Evolutionary conservation across 2,888 invertebrate species (phyloP).

Genomic region (Polydrusus cervinus): DNA sequence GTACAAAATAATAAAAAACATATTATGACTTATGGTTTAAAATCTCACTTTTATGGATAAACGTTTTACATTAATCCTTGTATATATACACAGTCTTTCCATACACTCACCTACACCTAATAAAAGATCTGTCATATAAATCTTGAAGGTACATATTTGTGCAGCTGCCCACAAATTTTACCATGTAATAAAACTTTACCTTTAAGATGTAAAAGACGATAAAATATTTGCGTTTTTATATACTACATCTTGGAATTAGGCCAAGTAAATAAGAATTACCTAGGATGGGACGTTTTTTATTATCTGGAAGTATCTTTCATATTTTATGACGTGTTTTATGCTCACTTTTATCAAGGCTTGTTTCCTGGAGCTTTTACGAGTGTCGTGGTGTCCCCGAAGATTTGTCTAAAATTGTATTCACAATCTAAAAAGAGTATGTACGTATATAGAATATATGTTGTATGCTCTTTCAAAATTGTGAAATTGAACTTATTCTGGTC

Average conservation of each 20-base stretch:
- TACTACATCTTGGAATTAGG: not conserved
- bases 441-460: not conserved
- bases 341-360: conserved; percentile 2
- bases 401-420: not conserved
- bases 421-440: not conserved
- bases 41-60: too few species aligned
- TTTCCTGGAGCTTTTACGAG: conserved; percentile 2
- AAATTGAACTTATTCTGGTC: too few species aligned
- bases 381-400: not conserved
- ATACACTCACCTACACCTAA: too few species aligned
- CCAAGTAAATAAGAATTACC: conserved; percentile 15
- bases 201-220: not conserved
- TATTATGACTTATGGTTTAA: too few species aligned
- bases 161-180: not conserved
- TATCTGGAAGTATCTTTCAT: conserved; percentile 5
- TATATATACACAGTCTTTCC: too few species aligned
- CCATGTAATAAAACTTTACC: not conserved
- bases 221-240: conserved; percentile 16
- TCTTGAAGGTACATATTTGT: not conserved
- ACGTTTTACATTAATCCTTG: too few species aligned
- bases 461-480: too few species aligned
- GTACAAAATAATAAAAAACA: too few species aligned
- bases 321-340: conserved; percentile 13
- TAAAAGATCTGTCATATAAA: not conserved
- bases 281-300: not conserved